Evolutionary conservation across 1,140 invertebrate species (phyloP), one percentile per base, ranked within the genome.

Genomic region (Zaprionus vittiger): DNA sequence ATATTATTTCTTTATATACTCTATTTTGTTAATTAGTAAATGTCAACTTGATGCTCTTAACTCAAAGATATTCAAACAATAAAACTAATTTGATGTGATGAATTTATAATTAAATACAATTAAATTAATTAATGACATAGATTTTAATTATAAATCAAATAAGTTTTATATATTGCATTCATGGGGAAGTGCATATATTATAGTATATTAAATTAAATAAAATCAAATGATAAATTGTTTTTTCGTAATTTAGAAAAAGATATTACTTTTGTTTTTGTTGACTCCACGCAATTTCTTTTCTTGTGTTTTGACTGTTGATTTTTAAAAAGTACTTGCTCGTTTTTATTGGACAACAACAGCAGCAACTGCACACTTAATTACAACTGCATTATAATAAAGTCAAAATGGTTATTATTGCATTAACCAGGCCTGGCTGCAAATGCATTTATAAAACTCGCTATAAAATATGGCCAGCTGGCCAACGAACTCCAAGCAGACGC

Each of bases 321-420:
- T 73, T 69, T 37, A 54, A 41, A 65, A 73, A 73, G 64, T 22
- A 70, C 34, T 72, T 65, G 60, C 52, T 57, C 52, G 44, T 65
- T 52, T 72, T 56, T 61, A 68, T 68, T 68, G 66, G 28, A 22
- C 61, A 34, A 41, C 49, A 69, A 37, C 22, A 55, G 5, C 52
- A 38, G 12, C 26, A 60, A 60, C 12, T 14, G 15, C 2, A 49
- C 70, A 77, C 60, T 77, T 73, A 77, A 77, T 77, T 77, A 77
- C 59, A 68, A 57, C 75, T 73, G 75, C 75, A 77, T 77, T 77
- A 77, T 77, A 68, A 77, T 77, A 62, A 52, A 57, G 44, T 59
- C 52, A 54, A 72, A 73, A 77, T 63, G 44, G 57, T 73, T 77
- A 77, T 77, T 73, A 68, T 77, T 77, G 60, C 70, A 67, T 77